phyloP scores from a whole-genome alignment of 2,113 vertebrate species.

The Spea multiplicata region DNA sequence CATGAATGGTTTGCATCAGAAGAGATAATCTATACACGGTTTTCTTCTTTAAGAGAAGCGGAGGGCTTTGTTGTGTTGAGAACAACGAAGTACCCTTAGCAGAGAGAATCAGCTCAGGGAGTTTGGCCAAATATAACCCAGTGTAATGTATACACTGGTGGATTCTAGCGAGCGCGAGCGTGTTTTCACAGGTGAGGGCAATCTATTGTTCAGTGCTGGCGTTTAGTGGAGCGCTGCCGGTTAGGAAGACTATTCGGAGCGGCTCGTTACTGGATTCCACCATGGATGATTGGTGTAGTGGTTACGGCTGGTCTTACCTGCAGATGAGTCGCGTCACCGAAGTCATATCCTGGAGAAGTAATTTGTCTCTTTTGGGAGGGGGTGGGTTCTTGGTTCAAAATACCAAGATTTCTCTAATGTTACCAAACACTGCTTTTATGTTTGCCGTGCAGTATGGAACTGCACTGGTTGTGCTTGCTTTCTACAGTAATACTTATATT shows the following conservation, averaged over 20 bases:
- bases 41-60: not conserved
- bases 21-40: too few relatives aligned
- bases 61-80: constrained; percentile 25
- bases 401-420: too few relatives aligned
- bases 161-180: constrained; percentile 23
- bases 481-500: too few relatives aligned
- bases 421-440: too few relatives aligned
- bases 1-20: too few relatives aligned
- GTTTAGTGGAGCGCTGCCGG: not conserved
- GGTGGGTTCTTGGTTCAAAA: too few relatives aligned
- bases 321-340: constrained; percentile 40
- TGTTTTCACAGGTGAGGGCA: constrained; percentile 5
- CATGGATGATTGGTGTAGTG: constrained; percentile 15
- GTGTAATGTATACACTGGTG: constrained; percentile 50
- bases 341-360: constrained; percentile 29
- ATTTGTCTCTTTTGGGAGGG: constrained; percentile 28
- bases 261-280: not conserved
- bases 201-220: constrained; percentile 22
- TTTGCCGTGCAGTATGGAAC: too few relatives aligned
- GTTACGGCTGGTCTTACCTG: constrained; percentile 29
- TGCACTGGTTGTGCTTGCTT: too few relatives aligned
- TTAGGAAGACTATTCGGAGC: not conserved
- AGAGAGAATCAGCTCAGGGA: constrained; percentile 33
- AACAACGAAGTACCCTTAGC: constrained; percentile 37
- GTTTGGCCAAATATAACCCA: constrained; percentile 47